Evolutionary conservation across 2,888 invertebrate genomes (phyloP), one percentile per base, ranked within the genome.

Genomic region (Atherix ibis): DNA sequence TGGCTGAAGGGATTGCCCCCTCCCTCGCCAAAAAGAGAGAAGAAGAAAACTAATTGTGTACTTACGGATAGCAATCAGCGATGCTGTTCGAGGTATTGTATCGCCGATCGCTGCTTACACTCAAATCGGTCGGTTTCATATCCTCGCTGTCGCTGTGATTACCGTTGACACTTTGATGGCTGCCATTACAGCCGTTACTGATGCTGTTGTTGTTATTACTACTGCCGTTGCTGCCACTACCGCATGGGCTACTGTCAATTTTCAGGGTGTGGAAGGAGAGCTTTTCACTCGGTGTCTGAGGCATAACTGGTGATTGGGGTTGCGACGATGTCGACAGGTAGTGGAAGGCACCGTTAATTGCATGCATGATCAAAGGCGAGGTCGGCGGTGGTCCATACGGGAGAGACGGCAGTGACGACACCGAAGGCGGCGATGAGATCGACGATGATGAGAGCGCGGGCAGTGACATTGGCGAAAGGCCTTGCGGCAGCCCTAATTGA

Each of bases 111-210:
- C 44, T 47, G 4, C 43, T 38, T 17, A 59, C 74, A 51, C 76
- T 76, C 43, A 78, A 58, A 53, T 78, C 78, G 28, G 77, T 77
- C 34, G 78, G 77, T 39, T 60, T 59, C 64, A 74, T 70, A 47
- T 77, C 73, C 43, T 76, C 76, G 39, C 46, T 43, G 18, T 54
- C 56, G 18, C 49, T 46, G 69, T 71, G n/a, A n/a, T n/a, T n/a
- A n/a, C n/a, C n/a, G n/a, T n/a, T n/a, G n/a, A n/a, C n/a, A n/a
- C n/a, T n/a, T n/a, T n/a, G n/a, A n/a, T n/a, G n/a, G n/a, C n/a
- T n/a, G n/a, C n/a, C n/a, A n/a, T n/a, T n/a, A n/a, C n/a, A n/a
- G n/a, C n/a, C n/a, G n/a, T n/a, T n/a, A n/a, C n/a, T n/a, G n/a
- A n/a, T n/a, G n/a, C n/a, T n/a, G n/a, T n/a, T n/a, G n/a, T n/a